phyloP scores from a whole-genome alignment of 2,888 invertebrate species.

The Alloplasta piceator region DNA sequence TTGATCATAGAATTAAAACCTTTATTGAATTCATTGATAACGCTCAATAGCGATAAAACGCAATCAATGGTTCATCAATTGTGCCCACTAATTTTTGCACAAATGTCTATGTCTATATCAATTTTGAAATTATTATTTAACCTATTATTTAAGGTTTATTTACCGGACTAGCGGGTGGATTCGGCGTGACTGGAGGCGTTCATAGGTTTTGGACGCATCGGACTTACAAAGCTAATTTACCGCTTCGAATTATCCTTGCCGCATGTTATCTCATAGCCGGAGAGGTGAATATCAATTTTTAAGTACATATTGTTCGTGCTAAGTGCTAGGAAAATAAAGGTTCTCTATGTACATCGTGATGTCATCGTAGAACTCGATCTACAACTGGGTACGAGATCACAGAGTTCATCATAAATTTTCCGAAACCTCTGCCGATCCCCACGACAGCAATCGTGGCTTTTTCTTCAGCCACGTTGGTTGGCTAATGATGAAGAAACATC shows the following conservation, averaged over 20 bases:
- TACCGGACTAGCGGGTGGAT: constrained; percentile 37
- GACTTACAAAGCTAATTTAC: constrained; percentile 62
- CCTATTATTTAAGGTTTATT: constrained; percentile 35
- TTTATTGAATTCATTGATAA: neutral
- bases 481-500: constrained; percentile 95
- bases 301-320: too few relatives aligned
- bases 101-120: too few relatives aligned
- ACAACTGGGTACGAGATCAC: constrained; percentile 91
- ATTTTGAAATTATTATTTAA: too few relatives aligned
- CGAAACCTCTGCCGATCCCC: constrained; percentile 93
- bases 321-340: neutral
- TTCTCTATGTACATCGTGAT: constrained; percentile 4
- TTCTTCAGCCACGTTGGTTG: constrained; percentile 97
- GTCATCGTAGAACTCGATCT: constrained; percentile 86
- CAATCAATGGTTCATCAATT: too few relatives aligned
- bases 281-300: constrained; percentile 49
- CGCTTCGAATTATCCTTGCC: constrained; percentile 56
- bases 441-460: constrained; percentile 92
- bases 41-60: too few relatives aligned
- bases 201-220: constrained; percentile 66
- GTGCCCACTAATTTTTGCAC: too few relatives aligned
- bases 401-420: constrained; percentile 90
- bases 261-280: constrained; percentile 56
- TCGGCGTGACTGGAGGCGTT: constrained; percentile 65
- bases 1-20: neutral